Evolutionary conservation across 2,113 vertebrate genomes (phyloP), one percentile per base, ranked within the genome.

Genomic region (Kryptolebias marmoratus): DNA sequence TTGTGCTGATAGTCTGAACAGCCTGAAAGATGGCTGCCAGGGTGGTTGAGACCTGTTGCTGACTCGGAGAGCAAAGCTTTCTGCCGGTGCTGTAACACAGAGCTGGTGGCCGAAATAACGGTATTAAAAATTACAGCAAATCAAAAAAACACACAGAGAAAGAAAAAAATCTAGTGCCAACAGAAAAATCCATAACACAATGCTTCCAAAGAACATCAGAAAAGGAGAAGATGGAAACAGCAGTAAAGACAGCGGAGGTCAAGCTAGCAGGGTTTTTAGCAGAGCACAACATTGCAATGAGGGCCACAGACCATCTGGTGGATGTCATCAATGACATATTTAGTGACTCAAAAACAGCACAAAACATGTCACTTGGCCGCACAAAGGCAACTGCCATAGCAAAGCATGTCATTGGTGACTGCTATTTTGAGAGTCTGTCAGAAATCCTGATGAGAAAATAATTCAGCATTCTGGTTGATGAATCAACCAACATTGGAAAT

Each of bases 401-500:
- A 18, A 52, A 52, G 15, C 49, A 52, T 22, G 49, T 52, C 22
- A 52, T 52, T 52, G 49, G 49, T 52, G 49, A 52, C 49, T 52
- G 49, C 18, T 31, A 15, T 15, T 56, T 15, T 14, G 54, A 56
- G 54, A 11, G n/a, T 15, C 27, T 56, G 2, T 56, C 53, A 28
- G 53, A 54, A 54, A 54, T 54, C 11, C 53, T 54, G 27, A 54
- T 4, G 8, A 31, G 11, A 13, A 56, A 30, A 56, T 30, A 55
- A 55, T 30, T 55, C 53, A 55, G 53, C 53, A 55, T 55, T 12
- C 28, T 55, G 53, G 31, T 55, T 56, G 54, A 31, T 31, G 54
- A 56, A 31, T 55, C 53, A 30, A 56, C 54, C 10, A 7, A 22
- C 22, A 53, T 53, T 53, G 22, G 18, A 18, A 53, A 18, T 53